Conservation (phyloP, 2,797 vertebrate genomes). For the Hipposideros larvatus region DNA sequence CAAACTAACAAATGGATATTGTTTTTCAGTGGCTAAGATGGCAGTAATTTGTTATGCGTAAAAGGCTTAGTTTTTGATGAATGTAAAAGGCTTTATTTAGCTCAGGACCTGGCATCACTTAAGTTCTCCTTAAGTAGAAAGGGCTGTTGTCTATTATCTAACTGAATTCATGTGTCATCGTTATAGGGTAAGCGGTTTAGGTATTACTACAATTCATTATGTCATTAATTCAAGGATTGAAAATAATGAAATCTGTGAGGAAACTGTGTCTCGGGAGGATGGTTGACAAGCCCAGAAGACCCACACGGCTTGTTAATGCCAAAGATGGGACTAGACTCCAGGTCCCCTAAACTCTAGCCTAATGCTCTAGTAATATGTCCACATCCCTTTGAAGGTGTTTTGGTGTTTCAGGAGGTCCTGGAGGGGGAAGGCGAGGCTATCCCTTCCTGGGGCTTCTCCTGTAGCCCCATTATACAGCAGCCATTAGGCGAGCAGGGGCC, state of each 20-base stretch:
- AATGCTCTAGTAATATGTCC: neutral
- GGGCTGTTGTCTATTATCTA: neutral
- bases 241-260: neutral
- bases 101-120: neutral
- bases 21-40: neutral
- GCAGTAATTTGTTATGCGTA: neutral
- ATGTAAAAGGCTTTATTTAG: neutral
- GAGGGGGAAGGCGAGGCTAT: too few species aligned
- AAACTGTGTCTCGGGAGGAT: neutral
- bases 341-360: neutral
- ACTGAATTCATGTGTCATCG: neutral
- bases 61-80: neutral
- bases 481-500: neutral
- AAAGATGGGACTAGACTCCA: neutral
- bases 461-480: neutral
- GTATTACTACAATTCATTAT: neutral
- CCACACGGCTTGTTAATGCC: neutral
- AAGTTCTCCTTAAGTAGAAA: neutral
- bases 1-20: neutral
- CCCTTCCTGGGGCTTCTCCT: neutral
- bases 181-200: neutral
- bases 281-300: neutral
- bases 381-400: neutral
- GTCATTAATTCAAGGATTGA: neutral
- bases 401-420: neutral